These are phyloP conservation scores for Phaedon cochleariae DNA, from an alignment of 2,888 invertebrate genomes.

Conservation along the genomic window DNA sequence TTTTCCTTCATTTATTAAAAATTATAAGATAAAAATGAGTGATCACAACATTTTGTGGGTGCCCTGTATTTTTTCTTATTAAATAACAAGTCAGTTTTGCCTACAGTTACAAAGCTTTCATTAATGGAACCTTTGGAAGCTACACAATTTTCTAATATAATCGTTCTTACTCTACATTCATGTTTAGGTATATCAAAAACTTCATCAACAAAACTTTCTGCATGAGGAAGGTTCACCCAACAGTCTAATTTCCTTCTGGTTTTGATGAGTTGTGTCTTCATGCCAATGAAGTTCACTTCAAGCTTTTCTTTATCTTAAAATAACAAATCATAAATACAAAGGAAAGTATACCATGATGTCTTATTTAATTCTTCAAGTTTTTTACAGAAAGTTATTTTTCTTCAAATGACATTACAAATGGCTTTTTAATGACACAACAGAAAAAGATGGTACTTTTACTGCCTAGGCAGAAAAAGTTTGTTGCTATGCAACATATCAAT, in stretches of 20 bases:
- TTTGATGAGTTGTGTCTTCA: conserved; percentile 46
- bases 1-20: conserved; percentile 41
- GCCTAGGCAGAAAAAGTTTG: too few species aligned
- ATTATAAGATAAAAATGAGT: conserved; percentile 52
- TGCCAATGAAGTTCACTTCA: conserved; percentile 43
- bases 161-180: conserved; percentile 37
- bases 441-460: too few species aligned
- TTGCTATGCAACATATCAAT: too few species aligned
- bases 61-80: conserved; percentile 39
- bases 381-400: too few species aligned
- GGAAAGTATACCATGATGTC: too few species aligned
- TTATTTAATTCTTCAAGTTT: too few species aligned
- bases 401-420: too few species aligned
- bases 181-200: conserved; percentile 44
- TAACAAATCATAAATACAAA: neutral
- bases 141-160: conserved; percentile 1
- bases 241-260: conserved; percentile 44
- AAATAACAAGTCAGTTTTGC: conserved; percentile 54
- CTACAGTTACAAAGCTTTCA: conserved; percentile 47
- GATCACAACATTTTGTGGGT: conserved; percentile 46
- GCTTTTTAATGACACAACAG: too few species aligned
- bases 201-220: conserved; percentile 32
- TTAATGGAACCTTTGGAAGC: conserved; percentile 4
- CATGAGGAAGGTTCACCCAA: conserved; percentile 6
- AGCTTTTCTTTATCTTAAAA: conserved; percentile 34